Evolutionary conservation across 2,888 invertebrate species (phyloP), one percentile per base, ranked within the genome.

Genomic region (Euclidia mi): DNA sequence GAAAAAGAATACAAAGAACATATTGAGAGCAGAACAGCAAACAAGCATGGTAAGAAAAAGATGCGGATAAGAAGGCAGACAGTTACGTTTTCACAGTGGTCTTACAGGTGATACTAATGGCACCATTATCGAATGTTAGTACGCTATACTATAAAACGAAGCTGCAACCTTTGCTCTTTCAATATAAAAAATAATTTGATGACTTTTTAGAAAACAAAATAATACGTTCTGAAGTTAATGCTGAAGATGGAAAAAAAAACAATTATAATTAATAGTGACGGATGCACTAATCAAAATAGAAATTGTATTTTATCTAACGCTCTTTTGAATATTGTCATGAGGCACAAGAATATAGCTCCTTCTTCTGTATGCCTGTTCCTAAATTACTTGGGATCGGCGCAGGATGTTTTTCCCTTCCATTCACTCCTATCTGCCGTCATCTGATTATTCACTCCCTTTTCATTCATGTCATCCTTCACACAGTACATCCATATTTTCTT

Each of bases 141-240:
- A 59, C 32, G 2, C 31, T 60, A 11, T 63, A 63, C 35, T 63
- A 66, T 11, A 63, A 48, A 66, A 63, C 63, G 9, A 66, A 66
- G 35, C 52, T 63, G 63, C 42, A 59, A 63, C 14, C 37, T 55
- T 11, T 50, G 49, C 32, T 55, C 56, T 43, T 52, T 38, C 14
- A 44, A 48, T 31, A 42, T 48, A 14, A 62, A 52, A 12, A 65
- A 50, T 12, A 58, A 63, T 65, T 32, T 59, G 47, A 44, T 11
- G 15, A 41, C 35, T 53, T 56, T 28, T 34, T 59, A 6, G 50
- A 50, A 50, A 49, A 46, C 6, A 35, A 52, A 4, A 15, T 56
- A 15, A 28, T 31, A 43, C 2, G 11, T 11, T 14, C 12, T 28
- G 15, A 43, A 43, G 2, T 46, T 15, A 28, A 37, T 28, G 37